Evolutionary conservation across 1,140 invertebrate species (phyloP).

Genomic region (Mylabris phalerata): DNA sequence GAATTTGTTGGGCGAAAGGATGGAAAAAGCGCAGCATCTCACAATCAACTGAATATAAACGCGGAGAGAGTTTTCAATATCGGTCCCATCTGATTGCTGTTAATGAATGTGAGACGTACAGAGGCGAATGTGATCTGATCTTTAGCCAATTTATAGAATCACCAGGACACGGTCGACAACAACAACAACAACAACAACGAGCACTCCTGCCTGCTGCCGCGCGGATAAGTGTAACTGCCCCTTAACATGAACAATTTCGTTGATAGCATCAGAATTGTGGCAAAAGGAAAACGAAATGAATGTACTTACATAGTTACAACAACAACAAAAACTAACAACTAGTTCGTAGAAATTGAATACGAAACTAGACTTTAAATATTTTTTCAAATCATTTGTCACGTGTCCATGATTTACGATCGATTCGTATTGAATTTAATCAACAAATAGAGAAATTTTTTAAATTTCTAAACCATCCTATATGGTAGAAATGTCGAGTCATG

Average conservation of each 20-base stretch:
- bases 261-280: slow-evolving; percentile 34
- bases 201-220: slow-evolving; percentile 13
- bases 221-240: slow-evolving; percentile 33
- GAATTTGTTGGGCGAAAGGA: slow-evolving; percentile 18
- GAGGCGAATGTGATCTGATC: slow-evolving; percentile 29
- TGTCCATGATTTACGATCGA: no score
- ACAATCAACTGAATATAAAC: not conserved
- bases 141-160: slow-evolving; percentile 39
- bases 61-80: not conserved
- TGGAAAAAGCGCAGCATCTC: slow-evolving; percentile 2
- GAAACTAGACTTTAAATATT: no score
- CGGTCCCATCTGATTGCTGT: slow-evolving; percentile 32
- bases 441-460: no score
- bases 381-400: no score
- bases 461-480: no score
- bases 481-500: no score
- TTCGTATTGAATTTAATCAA: no score
- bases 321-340: no score
- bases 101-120: slow-evolving; percentile 36
- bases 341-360: no score
- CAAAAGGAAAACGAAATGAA: no score
- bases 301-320: no score
- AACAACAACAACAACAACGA: no score
- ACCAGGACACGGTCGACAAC: slow-evolving; percentile 12
- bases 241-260: slow-evolving; percentile 41